phyloP scores from a whole-genome alignment of 2,888 invertebrate species.

The Fissipunctia ypsillon region DNA sequence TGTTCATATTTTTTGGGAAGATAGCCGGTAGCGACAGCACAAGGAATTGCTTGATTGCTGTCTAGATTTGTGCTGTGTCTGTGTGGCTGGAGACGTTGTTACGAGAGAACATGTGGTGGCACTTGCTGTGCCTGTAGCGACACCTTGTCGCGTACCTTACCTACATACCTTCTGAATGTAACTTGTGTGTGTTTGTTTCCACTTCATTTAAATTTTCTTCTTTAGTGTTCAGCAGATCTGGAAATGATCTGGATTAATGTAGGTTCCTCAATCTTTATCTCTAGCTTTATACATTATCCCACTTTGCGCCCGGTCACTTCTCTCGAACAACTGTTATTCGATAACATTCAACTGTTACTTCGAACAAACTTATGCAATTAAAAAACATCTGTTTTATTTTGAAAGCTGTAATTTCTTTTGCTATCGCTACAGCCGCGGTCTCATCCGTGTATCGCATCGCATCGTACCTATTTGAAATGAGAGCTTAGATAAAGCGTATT shows the following conservation, averaged over 20 bases:
- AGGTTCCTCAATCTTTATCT: not conserved
- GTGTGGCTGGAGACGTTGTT: not conserved
- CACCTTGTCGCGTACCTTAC: not conserved
- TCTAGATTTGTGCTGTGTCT: conserved; percentile 12
- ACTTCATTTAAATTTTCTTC: not conserved
- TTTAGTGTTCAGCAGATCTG: not conserved
- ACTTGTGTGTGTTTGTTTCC: not conserved
- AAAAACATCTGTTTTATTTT: not conserved
- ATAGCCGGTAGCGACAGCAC: conserved; percentile 74
- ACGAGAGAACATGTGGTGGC: not conserved
- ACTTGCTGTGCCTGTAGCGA: not conserved
- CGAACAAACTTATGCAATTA: not conserved
- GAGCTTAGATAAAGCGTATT: conserved; percentile 81
- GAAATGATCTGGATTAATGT: not conserved
- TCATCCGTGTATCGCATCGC: conserved; percentile 54
- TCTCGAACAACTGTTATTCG: not conserved
- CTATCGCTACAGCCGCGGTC: conserved; percentile 65
- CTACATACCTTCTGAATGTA: not conserved
- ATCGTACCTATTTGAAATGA: conserved; percentile 65
- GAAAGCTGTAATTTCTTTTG: conserved; percentile 50
- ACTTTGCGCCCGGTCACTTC: not conserved
- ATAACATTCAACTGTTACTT: not conserved
- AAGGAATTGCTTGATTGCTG: conserved; percentile 51
- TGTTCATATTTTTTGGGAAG: conserved; percentile 75
- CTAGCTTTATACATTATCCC: not conserved